Percentiles rank a stretch among this genome's conserved stretches.
Conservation (phyloP, 1,140 invertebrate species). For the Sminthurides bifidus region DNA sequence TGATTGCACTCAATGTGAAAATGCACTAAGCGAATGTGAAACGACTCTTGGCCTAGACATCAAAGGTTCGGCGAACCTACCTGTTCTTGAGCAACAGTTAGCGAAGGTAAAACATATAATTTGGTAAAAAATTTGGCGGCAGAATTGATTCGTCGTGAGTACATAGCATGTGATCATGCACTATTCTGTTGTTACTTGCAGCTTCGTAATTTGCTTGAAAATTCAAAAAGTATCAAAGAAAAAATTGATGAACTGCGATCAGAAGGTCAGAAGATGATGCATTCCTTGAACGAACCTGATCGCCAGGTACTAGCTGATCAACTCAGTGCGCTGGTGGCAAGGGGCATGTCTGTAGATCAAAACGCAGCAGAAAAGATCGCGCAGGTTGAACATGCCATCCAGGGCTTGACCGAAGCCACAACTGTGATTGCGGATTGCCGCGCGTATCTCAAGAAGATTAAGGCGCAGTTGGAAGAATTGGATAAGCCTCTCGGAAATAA, state of each 20-base stretch:
- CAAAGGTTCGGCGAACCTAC: constrained; percentile 54
- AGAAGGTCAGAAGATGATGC: constrained; percentile 66
- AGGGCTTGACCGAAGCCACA: constrained; percentile 63
- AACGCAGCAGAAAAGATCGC: constrained; percentile 62
- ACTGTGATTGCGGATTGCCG: constrained; percentile 62
- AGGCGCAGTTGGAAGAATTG: constrained; percentile 65
- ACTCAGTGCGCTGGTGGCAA: constrained; percentile 61
- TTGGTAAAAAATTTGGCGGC: not conserved
- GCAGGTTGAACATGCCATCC: constrained; percentile 57
- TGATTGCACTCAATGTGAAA: constrained; percentile 61
- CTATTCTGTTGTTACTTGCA: no score
- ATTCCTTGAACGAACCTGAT: constrained; percentile 70
- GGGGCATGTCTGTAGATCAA: constrained; percentile 55
- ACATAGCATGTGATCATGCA: no score
- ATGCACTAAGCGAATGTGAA: constrained; percentile 78
- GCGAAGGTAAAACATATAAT: constrained; percentile 45
- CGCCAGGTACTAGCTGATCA: constrained; percentile 66
- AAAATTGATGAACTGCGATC: no score
- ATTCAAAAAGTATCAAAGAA: not conserved
- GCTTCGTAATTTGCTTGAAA: not conserved
- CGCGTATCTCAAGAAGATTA: constrained; percentile 65
- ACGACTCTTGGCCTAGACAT: constrained; percentile 67
- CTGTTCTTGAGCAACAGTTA: constrained; percentile 70
- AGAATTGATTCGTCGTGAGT: no score
- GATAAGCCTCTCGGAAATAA: constrained; percentile 72